Evolutionary conservation across 2,113 vertebrate species (phyloP), one percentile per base, ranked within the genome.

Genomic region (Pelecanus crispus): DNA sequence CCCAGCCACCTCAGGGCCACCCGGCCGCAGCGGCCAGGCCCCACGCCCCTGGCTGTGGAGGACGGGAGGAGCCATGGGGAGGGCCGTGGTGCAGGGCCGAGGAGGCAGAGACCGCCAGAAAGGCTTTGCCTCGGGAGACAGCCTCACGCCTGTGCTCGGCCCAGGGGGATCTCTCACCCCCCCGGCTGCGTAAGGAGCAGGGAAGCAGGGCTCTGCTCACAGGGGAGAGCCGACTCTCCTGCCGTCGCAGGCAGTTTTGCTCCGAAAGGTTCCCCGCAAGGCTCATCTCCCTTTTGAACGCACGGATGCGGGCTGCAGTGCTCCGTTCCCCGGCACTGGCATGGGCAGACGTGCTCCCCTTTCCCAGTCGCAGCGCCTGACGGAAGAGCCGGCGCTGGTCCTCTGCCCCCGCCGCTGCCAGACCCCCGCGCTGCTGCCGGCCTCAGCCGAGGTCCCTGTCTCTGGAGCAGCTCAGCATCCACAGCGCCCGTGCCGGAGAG

Each of bases 11-110:
- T 10, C 50, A 11, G 0, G 5, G 31, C 25, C 38, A 2, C 17
- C 34, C 13, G 1, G 10, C 44, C 49, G 1, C 38, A 13, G 56
- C 3, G 18, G 38, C 12, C 62, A 32, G 56, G 52, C 17, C 49
- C 19, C 0, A 0, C 2, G 6, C 2, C 26, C 26, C 31, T 1
- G 1, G 32, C 16, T 70, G 50, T 5, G 3, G 50, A 13, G 11
- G 6, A 9, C 29, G 9, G 2, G 18, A 36, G 56, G 40, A 49
- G 47, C 42, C 42, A 1, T 6, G 10, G 31, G 26, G 26, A 49
- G 20, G 17, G 26, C 7, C 1, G 2, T 2, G 13, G 29, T 4
- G 1, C 36, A 66, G 26, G 7, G 24, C 6, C 3, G 3, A 8
- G 29, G 36, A 29, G 81, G 56, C 83, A 83, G 67, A n/a, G 22